phyloP scores from a whole-genome alignment of 2,113 vertebrate species.

The Drymodes brunneopygia region DNA sequence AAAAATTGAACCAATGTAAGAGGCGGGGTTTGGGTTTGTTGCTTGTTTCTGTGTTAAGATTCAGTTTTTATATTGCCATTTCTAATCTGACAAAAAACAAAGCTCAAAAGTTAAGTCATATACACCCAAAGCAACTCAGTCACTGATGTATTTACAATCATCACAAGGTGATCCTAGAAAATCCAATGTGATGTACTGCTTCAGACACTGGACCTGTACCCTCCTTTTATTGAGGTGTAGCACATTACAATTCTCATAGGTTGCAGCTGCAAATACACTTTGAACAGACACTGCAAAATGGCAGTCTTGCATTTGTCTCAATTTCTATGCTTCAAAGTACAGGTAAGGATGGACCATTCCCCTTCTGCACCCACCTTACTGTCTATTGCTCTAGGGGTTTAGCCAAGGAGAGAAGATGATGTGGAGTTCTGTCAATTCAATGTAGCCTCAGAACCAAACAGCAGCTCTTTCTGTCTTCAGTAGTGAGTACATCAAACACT shows the following conservation, averaged over 20 bases:
- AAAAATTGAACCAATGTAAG: neutral
- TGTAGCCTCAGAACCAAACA: neutral
- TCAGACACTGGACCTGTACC: neutral
- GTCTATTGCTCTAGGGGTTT: neutral
- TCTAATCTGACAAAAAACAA: neutral
- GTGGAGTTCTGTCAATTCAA: neutral
- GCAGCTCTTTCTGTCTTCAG: neutral
- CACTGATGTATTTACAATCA: neutral
- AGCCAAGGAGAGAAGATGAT: neutral
- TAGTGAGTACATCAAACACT: neutral
- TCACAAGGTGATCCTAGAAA: neutral
- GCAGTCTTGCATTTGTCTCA: neutral
- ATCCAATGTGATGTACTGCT: neutral
- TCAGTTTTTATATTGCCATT: neutral
- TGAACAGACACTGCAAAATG: neutral
- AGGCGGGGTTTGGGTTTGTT: neutral
- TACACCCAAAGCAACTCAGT: neutral
- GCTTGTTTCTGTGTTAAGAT: neutral
- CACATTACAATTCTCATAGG: neutral
- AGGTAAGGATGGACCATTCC: neutral
- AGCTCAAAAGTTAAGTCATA: neutral
- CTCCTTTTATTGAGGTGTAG: neutral
- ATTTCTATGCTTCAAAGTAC: neutral
- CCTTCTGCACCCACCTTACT: neutral
- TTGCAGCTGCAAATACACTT: neutral